phyloP scores from a whole-genome alignment of 2,888 invertebrate species.

The Spodoptera littoralis region DNA sequence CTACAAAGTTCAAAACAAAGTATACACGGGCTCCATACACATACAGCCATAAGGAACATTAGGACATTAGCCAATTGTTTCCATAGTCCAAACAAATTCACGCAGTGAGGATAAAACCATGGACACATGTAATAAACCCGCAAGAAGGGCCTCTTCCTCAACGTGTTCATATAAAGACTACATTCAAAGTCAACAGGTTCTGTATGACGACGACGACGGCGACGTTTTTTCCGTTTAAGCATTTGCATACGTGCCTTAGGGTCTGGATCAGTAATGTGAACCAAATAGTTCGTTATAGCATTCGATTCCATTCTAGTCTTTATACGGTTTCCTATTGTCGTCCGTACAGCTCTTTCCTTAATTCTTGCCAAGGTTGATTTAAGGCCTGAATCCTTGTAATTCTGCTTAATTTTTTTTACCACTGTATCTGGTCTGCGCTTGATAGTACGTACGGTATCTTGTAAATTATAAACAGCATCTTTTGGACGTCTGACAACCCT shows the following conservation, averaged over 20 bases:
- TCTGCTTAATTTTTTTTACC: accelerated
- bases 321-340: background rate
- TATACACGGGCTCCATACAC: constrained; percentile 77
- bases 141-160: constrained; percentile 66
- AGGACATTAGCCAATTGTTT: constrained; percentile 66
- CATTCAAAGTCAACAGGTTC: constrained; percentile 60
- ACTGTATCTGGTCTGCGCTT: background rate
- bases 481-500: constrained; percentile 22
- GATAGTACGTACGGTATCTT: background rate
- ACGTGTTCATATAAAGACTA: constrained; percentile 66
- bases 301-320: constrained; percentile 13
- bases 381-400: constrained; percentile 9
- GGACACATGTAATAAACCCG: constrained; percentile 66
- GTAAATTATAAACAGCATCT: background rate
- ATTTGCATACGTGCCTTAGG: constrained; percentile 24
- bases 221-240: constrained; percentile 15
- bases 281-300: constrained; percentile 33
- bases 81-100: constrained; percentile 62
- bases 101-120: constrained; percentile 72
- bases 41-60: constrained; percentile 68
- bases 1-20: constrained; percentile 66
- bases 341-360: constrained; percentile 14
- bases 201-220: background rate
- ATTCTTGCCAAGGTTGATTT: constrained; percentile 14
- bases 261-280: constrained; percentile 34